Conservation (phyloP, 1,140 invertebrate species). For the Lucilia cuprina region DNA sequence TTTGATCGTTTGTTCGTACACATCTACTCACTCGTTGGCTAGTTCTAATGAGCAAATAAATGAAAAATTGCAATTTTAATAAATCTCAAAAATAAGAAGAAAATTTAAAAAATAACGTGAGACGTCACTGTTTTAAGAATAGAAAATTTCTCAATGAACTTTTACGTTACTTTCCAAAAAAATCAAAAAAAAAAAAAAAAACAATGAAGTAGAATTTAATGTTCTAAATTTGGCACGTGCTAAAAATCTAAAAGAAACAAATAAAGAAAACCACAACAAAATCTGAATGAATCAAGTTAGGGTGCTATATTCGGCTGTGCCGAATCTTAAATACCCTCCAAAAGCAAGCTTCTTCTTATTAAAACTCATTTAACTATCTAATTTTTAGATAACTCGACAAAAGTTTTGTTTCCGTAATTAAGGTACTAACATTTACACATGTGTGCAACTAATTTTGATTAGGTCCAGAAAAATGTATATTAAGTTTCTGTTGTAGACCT, state of each 20-base stretch:
- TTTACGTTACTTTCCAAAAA: not conserved
- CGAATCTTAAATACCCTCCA: no score
- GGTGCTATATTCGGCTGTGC: no score
- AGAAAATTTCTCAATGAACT: conserved; percentile 9
- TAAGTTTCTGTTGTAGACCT: no score
- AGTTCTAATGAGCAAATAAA: not conserved
- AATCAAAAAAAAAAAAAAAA: no score
- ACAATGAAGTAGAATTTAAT: not conserved
- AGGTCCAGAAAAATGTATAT: no score
- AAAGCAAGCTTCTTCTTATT: no score
- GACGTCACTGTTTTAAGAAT: not conserved
- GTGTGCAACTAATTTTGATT: no score
- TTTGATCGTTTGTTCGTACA: not conserved
- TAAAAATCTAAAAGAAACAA: not conserved
- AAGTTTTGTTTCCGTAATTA: no score
- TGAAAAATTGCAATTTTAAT: not conserved
- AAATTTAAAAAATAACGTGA: not conserved
- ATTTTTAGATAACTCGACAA: no score
- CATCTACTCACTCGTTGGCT: not conserved
- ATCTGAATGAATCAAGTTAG: no score
- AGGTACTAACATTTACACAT: no score
- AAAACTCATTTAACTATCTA: no score
- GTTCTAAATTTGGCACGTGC: not conserved
- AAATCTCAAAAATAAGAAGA: not conserved
- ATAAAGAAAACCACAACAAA: not conserved